phyloP scores from a whole-genome alignment of 2,888 invertebrate genomes.

The Ophioninae sp. region DNA sequence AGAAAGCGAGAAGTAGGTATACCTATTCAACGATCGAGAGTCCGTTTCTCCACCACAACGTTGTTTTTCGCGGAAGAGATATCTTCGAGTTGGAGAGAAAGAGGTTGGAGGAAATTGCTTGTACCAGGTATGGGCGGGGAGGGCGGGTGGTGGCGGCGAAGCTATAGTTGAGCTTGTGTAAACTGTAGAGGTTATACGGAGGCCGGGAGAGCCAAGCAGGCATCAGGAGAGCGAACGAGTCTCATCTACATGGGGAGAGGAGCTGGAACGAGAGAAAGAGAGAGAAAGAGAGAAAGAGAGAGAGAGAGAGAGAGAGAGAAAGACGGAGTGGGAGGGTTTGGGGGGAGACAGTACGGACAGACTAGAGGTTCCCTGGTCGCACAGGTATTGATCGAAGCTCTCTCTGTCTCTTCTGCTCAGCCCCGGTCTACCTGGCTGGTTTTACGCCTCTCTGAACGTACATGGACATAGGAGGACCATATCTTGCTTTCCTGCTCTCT shows the following conservation, averaged over 20 bases:
- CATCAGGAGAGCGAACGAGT: conserved; percentile 58
- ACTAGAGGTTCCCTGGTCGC: conserved; percentile 70
- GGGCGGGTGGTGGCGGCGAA: too few species aligned
- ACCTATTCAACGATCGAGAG: neutral
- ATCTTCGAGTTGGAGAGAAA: conserved; percentile 39
- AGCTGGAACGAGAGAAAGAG: conserved; percentile 40
- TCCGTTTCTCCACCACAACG: conserved; percentile 37
- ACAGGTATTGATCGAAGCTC: conserved; percentile 77
- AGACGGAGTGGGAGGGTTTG: conserved; percentile 64
- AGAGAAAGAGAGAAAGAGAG: conserved; percentile 60
- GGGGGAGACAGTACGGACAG: conserved; percentile 43
- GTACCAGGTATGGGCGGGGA: conserved; percentile 29
- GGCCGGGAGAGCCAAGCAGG: conserved; percentile 38
- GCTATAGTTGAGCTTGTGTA: conserved; percentile 6
- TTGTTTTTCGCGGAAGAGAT: conserved; percentile 69
- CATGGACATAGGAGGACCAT: conserved; percentile 76
- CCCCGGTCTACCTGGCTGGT: conserved; percentile 70
- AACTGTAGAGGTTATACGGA: conserved; percentile 19
- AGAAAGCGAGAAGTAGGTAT: conserved; percentile 15
- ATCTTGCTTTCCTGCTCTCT: conserved; percentile 51
- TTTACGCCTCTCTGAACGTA: conserved; percentile 76
- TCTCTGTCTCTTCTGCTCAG: conserved; percentile 67
- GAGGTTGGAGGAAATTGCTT: conserved; percentile 6
- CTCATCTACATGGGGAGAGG: conserved; percentile 49
- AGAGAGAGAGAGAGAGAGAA: too few species aligned